A percentile compares a stretch with the other conserved stretches of the same genome.
Evolutionary conservation across 2,888 invertebrate genomes (phyloP).

Genomic region (Plutella xylostella): DNA sequence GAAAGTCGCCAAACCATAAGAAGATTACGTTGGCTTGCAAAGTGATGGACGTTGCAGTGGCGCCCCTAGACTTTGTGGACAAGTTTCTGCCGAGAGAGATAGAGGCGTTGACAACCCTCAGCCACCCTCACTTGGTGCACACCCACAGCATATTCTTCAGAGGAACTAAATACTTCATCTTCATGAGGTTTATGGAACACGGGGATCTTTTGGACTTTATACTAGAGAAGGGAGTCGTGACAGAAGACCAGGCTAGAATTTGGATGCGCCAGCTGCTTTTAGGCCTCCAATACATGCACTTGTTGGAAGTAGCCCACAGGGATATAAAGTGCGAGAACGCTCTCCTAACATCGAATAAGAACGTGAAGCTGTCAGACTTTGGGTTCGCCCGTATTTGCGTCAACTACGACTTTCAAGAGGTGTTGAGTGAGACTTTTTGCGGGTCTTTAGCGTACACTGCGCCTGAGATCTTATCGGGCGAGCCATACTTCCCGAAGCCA

Average conservation of each 20-base stretch:
- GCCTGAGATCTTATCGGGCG: constrained; percentile 85
- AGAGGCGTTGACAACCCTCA: constrained; percentile 79
- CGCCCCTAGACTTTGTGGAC: constrained; percentile 81
- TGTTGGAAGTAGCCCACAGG: constrained; percentile 80
- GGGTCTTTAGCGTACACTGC: constrained; percentile 90
- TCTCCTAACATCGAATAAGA: constrained; percentile 77
- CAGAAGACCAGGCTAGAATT: constrained; percentile 76
- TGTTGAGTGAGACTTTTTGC: constrained; percentile 84
- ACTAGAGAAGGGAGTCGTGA: constrained; percentile 72
- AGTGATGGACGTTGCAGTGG: constrained; percentile 77
- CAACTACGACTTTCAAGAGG: constrained; percentile 44
- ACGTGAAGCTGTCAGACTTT: constrained; percentile 85
- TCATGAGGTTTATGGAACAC: constrained; percentile 80
- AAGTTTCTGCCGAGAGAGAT: constrained; percentile 88
- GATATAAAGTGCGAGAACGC: constrained; percentile 89
- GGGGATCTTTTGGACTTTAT: constrained; percentile 83
- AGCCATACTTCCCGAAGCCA: constrained; percentile 77
- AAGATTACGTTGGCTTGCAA: constrained; percentile 75
- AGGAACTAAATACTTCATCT: constrained; percentile 78
- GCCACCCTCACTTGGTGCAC: constrained; percentile 84
- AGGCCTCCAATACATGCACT: constrained; percentile 80
- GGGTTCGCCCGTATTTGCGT: constrained; percentile 76
- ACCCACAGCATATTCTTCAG: constrained; percentile 82
- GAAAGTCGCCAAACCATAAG: constrained; percentile 48
- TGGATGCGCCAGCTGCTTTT: constrained; percentile 78